A percentile compares a stretch with the other conserved stretches of the same genome.
Evolutionary conservation across 2,797 vertebrate species (phyloP).

Genomic region (Acanthurus lineatus): DNA sequence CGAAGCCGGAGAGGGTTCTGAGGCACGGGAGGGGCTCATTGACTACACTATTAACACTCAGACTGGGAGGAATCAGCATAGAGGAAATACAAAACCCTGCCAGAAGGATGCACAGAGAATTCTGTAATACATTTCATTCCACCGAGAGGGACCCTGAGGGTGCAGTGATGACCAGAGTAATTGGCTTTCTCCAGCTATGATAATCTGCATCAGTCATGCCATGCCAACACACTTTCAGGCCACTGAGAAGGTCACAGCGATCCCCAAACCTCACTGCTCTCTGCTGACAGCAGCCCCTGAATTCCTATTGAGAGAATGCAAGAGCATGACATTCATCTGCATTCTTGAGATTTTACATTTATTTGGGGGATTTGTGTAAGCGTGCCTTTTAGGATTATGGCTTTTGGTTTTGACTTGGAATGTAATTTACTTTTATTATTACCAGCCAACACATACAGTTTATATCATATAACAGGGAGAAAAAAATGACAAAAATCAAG

Average conservation of each 20-base stretch:
- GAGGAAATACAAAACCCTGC: constrained; percentile 72
- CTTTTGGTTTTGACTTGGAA: not conserved
- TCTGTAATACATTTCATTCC: constrained; percentile 77
- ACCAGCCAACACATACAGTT: not conserved
- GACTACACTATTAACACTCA: constrained; percentile 79
- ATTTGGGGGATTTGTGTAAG: constrained; percentile 2
- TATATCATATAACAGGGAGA: too few relatives aligned
- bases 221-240: constrained; percentile 74
- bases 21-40: constrained; percentile 75
- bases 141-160: constrained; percentile 72
- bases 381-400: not conserved
- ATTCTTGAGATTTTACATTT: constrained; percentile 30
- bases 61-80: constrained; percentile 66
- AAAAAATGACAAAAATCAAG: not conserved
- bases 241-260: constrained; percentile 76
- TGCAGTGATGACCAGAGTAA: constrained; percentile 80
- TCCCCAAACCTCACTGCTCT: constrained; percentile 57
- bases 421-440: not conserved
- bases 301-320: constrained; percentile 27
- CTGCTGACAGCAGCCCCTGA: constrained; percentile 47
- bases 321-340: constrained; percentile 18
- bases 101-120: constrained; percentile 71
- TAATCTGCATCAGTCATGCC: constrained; percentile 84
- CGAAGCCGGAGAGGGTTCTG: constrained; percentile 68
- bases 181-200: constrained; percentile 82